phyloP scores from a whole-genome alignment of 2,797 vertebrate genomes.

The Heteromormyrus szaboi region DNA sequence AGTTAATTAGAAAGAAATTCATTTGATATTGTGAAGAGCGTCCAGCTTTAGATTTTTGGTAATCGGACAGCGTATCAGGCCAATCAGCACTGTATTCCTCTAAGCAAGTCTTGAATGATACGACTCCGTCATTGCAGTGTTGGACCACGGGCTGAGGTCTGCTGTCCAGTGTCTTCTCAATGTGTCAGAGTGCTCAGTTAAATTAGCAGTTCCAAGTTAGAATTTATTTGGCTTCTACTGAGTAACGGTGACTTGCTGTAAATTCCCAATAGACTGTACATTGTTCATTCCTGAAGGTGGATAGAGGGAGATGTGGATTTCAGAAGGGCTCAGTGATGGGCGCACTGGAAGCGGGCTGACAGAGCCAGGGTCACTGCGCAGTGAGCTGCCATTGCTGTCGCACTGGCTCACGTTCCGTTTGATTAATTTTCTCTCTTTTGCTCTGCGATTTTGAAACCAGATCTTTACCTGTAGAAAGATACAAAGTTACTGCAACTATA shows the following conservation, averaged over 20 bases:
- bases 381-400: slow-evolving; percentile 78
- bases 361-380: slow-evolving; percentile 85
- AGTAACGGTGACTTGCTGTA: slow-evolving; percentile 77
- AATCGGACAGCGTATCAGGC: slow-evolving; percentile 23
- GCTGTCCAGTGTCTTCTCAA: slow-evolving; percentile 49
- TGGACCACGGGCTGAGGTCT: slow-evolving; percentile 25
- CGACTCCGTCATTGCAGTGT: slow-evolving; percentile 30
- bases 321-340: slow-evolving; percentile 73
- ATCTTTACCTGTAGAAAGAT: slow-evolving; percentile 77
- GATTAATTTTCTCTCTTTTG: slow-evolving; percentile 87
- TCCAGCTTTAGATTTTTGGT: slow-evolving; percentile 50
- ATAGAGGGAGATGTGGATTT: slow-evolving; percentile 76
- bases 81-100: slow-evolving; percentile 33
- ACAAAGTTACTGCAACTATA: background rate
- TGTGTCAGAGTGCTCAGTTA: slow-evolving; percentile 68
- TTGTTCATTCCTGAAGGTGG: slow-evolving; percentile 68
- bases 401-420: slow-evolving; percentile 90
- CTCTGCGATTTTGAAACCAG: slow-evolving; percentile 92
- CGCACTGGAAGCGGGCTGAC: slow-evolving; percentile 78
- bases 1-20: slow-evolving; percentile 64
- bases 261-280: slow-evolving; percentile 77
- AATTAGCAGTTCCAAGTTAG: slow-evolving; percentile 42
- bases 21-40: slow-evolving; percentile 60
- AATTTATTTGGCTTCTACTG: slow-evolving; percentile 53
- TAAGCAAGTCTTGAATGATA: slow-evolving; percentile 39